These are phyloP conservation scores for Macrosteles quadrilineatus DNA, from an alignment of 1,140 invertebrate genomes.

Conservation along the genomic window DNA sequence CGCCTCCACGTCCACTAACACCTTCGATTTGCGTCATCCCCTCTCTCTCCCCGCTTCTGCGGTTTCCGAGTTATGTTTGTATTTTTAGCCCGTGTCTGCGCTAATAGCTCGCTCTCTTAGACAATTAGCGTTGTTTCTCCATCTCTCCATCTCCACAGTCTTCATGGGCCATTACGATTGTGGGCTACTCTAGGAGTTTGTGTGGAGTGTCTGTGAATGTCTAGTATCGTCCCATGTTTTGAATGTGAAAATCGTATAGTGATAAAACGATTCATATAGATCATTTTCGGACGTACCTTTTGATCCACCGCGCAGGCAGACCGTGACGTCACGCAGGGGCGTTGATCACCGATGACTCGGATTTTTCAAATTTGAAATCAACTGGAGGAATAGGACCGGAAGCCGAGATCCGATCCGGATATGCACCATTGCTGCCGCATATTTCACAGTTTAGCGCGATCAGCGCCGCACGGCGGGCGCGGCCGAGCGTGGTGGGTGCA, in stretches of 20 bases:
- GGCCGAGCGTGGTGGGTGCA: constrained; percentile 12
- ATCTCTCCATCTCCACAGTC: background rate
- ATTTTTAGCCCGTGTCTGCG: constrained; percentile 1
- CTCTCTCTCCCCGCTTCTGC: background rate
- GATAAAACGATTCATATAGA: background rate
- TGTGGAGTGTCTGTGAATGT: background rate
- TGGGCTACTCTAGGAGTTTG: background rate
- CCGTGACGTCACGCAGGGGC: constrained; percentile 11
- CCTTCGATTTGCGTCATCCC: constrained; percentile 1
- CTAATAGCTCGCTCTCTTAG: background rate
- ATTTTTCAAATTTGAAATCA: constrained; percentile 24
- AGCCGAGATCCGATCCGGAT: constrained; percentile 22
- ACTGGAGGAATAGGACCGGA: constrained; percentile 7
- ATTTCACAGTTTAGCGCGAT: constrained; percentile 25
- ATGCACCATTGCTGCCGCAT: constrained; percentile 26
- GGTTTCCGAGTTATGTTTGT: constrained; percentile 6
- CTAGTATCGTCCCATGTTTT: background rate
- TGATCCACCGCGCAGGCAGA: background rate
- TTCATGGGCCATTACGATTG: background rate
- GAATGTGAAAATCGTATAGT: background rate
- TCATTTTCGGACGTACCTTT: background rate
- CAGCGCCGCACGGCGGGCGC: constrained; percentile 3
- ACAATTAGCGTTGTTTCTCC: background rate
- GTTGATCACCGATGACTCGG: constrained; percentile 17
- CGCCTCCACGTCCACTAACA: background rate